Evolutionary conservation across 2,113 vertebrate genomes (phyloP).

Genomic region (Hiodon tergisus): DNA sequence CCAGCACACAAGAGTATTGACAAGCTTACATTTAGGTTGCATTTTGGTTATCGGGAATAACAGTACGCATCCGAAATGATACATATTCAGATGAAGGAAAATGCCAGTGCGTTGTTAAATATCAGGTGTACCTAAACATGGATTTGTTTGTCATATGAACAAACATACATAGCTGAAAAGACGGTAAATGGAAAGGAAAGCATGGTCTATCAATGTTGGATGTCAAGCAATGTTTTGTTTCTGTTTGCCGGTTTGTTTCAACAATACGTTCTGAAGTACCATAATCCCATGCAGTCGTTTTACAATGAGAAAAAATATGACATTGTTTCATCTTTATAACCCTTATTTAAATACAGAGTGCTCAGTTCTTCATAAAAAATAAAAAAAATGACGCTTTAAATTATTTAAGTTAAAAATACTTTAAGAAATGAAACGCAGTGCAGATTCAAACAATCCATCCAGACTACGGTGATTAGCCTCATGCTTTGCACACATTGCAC

Average conservation of each 20-base stretch:
- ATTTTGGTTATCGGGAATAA: background rate
- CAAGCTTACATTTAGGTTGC: background rate
- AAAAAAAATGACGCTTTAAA: conserved; percentile 25
- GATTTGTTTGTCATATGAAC: conserved; percentile 3
- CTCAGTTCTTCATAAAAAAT: conserved; percentile 33
- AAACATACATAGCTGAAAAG: background rate
- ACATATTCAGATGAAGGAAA: background rate
- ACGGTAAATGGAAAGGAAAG: background rate
- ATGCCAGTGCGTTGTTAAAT: conserved; percentile 11
- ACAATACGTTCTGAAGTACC: conserved; percentile 40
- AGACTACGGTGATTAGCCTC: conserved; percentile 36
- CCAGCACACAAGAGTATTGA: background rate
- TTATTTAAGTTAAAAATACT: conserved; percentile 32
- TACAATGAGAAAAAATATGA: conserved; percentile 8
- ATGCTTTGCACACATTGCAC: conserved; percentile 31
- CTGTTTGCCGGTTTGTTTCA: background rate
- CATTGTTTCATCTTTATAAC: background rate
- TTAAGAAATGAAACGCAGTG: conserved; percentile 44
- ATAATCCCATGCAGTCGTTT: conserved; percentile 39
- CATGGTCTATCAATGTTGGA: background rate
- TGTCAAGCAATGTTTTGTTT: background rate
- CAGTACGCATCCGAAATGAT: background rate
- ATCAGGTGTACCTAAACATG: background rate
- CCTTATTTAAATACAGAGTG: conserved; percentile 30
- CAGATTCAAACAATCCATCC: conserved; percentile 38